Evolutionary conservation across 2,113 vertebrate genomes (phyloP), one percentile per base, ranked within the genome.

Genomic region (Murina feae): DNA sequence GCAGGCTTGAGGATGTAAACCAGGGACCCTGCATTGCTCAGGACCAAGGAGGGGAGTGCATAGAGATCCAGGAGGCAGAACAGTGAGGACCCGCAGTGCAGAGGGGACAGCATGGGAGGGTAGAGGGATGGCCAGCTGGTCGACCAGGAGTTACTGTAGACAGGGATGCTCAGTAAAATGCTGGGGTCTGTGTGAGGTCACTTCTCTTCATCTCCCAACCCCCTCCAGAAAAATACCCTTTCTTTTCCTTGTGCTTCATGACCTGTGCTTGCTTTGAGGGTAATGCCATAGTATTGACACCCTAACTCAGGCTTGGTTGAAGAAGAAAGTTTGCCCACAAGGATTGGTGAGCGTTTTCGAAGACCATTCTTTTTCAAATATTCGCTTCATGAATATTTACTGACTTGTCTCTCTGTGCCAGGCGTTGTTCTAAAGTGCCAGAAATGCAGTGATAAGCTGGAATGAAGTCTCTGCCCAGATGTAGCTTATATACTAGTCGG

Each of bases 361-460:
- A 86, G 79, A 44, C 21, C 51, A 2, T 85, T 78, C 47, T 91
- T 89, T 65, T 81, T 63, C 91, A 85, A 30, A 72, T 76, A 47
- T 65, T 89, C 63, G 28, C 81, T 76, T 87, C 84, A 49, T 94
- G 88, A 81, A 82, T 96, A 91, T 95, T 83, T 74, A 79, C 79
- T 51, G 23, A 13, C 55, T 35, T 12, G 39, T 86, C 37, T 86
- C 60, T 53, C 12, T 25, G 44, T 69, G 86, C 17, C 83, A 68
- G 55, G 44, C n/a, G 28, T 95, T 95, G 60, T 86, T 90, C 68
- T 76, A 47, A 23, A 71, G 35, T 75, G 35, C 74, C 79, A 93
- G 84, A 83, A 93, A 94, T 39, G 32, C 44, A 79, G 63, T 51
- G 20, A 44, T 86, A 69, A 83, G 47, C 17, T 81, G 76, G 21